Evolutionary conservation across 2,797 vertebrate genomes (phyloP).

Genomic region (Megaceryle alcyon): DNA sequence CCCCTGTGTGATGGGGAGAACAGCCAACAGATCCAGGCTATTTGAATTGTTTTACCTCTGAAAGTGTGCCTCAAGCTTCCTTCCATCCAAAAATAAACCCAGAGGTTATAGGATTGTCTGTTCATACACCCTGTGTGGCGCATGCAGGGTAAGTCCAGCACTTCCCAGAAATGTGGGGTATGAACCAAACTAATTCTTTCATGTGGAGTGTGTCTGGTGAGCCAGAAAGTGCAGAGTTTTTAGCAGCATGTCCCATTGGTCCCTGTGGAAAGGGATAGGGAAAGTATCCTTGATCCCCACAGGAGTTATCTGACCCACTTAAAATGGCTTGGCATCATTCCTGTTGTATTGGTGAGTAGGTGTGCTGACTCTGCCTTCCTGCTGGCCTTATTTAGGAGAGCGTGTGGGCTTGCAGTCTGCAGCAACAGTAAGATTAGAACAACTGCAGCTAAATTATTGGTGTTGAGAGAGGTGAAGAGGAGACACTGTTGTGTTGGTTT

Average conservation of each 20-base stretch:
- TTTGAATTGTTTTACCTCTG: background rate
- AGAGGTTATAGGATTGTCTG: background rate
- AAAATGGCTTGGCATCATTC: background rate
- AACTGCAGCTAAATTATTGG: background rate
- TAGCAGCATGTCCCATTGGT: accelerated
- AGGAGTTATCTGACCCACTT: background rate
- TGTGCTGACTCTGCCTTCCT: background rate
- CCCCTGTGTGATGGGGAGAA: background rate
- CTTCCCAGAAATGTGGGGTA: background rate
- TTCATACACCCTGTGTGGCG: background rate
- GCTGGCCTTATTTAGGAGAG: background rate
- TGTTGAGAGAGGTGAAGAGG: background rate
- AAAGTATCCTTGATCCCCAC: background rate
- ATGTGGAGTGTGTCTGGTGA: background rate
- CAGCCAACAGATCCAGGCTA: accelerated
- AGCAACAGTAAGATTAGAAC: background rate
- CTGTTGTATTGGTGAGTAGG: background rate
- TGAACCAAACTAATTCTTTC: background rate
- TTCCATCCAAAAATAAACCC: background rate
- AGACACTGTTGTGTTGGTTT: too few species aligned
- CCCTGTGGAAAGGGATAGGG: background rate
- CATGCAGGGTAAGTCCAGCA: background rate
- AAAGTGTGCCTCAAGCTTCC: background rate
- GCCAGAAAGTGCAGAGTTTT: background rate
- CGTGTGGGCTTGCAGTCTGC: background rate